phyloP scores from a whole-genome alignment of 2,797 vertebrate species.

The Todus mexicanus region DNA sequence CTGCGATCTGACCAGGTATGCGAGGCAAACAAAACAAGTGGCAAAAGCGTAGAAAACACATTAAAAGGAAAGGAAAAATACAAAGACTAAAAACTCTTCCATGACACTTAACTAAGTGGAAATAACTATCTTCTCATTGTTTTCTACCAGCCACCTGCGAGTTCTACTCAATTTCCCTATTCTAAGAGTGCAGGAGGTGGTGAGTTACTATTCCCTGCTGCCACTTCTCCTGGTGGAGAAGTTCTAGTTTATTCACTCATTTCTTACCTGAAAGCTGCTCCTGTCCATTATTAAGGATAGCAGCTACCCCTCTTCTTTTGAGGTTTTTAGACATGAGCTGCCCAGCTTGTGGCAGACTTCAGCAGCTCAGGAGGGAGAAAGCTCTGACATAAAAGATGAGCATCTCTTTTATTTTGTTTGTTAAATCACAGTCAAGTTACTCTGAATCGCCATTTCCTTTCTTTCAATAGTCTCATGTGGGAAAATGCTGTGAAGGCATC shows the following conservation, averaged over 20 bases:
- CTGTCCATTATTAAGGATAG: not conserved
- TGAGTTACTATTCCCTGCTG: not conserved
- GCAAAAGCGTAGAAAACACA: not conserved
- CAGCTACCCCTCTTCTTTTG: not conserved
- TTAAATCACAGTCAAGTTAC: not conserved
- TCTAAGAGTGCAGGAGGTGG: not conserved
- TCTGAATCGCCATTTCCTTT: not conserved
- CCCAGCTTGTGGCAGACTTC: not conserved
- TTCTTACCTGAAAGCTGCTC: not conserved
- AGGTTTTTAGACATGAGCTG: not conserved
- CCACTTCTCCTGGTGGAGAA: not conserved
- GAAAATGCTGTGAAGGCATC: not conserved
- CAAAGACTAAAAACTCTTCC: not conserved
- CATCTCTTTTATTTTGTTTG: not conserved
- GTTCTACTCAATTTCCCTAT: not conserved
- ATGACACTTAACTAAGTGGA: not conserved
- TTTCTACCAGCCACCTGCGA: not conserved
- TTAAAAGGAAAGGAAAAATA: not conserved
- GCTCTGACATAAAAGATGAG: not conserved
- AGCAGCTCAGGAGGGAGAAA: not conserved
- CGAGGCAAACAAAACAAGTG: not conserved
- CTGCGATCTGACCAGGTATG: fast-evolving
- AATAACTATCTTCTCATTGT: not conserved
- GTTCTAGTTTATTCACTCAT: not conserved
- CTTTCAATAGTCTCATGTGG: not conserved